Conservation (phyloP, 2,888 invertebrate species). For the Dione juno region DNA sequence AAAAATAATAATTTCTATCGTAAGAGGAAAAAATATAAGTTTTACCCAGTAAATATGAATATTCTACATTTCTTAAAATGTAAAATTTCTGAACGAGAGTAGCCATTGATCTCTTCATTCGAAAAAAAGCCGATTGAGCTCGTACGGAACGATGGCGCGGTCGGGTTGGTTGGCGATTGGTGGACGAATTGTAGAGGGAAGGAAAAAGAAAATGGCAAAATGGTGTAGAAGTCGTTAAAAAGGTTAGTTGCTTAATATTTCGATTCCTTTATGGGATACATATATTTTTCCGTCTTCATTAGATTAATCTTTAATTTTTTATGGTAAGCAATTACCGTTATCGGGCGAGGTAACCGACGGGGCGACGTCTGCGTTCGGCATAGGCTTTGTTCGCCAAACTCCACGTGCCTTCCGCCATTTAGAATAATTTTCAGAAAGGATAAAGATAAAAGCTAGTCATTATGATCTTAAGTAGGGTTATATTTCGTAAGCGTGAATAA, state of each 20-base stretch:
- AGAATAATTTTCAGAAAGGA: constrained; percentile 53
- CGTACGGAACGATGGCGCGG: constrained; percentile 57
- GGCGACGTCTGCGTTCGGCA: constrained; percentile 63
- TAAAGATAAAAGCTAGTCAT: constrained; percentile 42
- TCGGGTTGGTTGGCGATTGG: constrained; percentile 57
- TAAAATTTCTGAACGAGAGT: constrained; percentile 52
- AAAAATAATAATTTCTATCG: background rate
- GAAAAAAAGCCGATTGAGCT: constrained; percentile 57
- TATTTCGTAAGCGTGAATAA: background rate
- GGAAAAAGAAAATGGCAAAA: constrained; percentile 72
- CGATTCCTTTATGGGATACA: constrained; percentile 24
- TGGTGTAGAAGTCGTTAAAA: constrained; percentile 66
- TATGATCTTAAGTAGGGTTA: constrained; percentile 5
- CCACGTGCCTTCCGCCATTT: constrained; percentile 84
- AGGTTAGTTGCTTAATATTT: constrained; percentile 66
- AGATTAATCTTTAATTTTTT: constrained; percentile 45
- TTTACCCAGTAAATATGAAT: background rate
- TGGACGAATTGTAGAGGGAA: constrained; percentile 55
- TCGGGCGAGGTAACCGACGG: constrained; percentile 58
- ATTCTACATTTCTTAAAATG: constrained; percentile 5
- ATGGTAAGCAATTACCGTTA: constrained; percentile 55
- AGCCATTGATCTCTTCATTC: constrained; percentile 59
- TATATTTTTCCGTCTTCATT: constrained; percentile 27
- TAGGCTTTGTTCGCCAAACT: constrained; percentile 81
- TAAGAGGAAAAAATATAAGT: background rate